Conservation (phyloP, 2,797 vertebrate species). For the Siniperca undulata region DNA sequence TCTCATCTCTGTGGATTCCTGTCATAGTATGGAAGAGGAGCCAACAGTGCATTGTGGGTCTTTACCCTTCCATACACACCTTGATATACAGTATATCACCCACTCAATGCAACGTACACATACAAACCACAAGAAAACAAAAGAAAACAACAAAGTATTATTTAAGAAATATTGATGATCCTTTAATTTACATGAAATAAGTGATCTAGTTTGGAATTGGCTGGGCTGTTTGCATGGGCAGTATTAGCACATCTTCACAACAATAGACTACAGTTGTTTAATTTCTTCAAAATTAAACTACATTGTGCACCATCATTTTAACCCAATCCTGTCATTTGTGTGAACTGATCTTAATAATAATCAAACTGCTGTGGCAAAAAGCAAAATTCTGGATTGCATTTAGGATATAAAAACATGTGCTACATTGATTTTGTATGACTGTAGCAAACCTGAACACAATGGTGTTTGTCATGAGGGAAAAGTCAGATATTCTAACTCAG, state of each 20-base stretch:
- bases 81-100: neutral
- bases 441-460: neutral
- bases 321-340: neutral
- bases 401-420: neutral
- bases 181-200: neutral
- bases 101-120: neutral
- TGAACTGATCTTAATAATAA: neutral
- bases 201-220: neutral
- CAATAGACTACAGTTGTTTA: neutral
- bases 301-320: neutral
- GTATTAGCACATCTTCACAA: neutral
- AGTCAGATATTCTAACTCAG: conserved; percentile 13
- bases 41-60: neutral
- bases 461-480: conserved; percentile 3
- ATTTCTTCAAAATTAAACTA: neutral
- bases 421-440: neutral
- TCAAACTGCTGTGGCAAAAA: neutral
- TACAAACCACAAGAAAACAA: neutral
- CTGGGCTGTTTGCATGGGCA: neutral
- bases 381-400: neutral
- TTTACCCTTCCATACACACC: neutral
- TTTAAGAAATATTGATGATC: neutral
- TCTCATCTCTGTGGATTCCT: conserved; percentile 5
- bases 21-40: neutral
- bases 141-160: neutral